These are phyloP conservation scores for Vanacampus margaritifer DNA, from an alignment of 2,113 vertebrate genomes.

Conservation along the genomic window DNA sequence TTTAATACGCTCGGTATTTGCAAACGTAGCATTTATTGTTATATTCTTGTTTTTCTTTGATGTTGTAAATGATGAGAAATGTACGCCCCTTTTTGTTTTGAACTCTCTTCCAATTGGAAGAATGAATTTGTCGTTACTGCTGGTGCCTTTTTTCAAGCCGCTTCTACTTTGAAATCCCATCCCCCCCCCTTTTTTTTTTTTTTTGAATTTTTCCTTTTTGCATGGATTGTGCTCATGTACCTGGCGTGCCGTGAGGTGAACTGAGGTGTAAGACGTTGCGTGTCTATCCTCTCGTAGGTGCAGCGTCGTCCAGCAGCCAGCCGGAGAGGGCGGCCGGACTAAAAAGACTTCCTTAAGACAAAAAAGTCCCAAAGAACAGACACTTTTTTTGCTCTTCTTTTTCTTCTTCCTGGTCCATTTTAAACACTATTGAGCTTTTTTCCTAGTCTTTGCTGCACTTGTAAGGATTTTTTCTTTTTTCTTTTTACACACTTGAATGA, in stretches of 20 bases:
- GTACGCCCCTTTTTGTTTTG: slow-evolving; percentile 5
- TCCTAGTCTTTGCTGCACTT: slow-evolving; percentile 39
- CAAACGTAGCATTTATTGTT: slow-evolving; percentile 6
- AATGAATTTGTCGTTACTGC: slow-evolving; percentile 36
- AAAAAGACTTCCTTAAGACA: slow-evolving; percentile 77
- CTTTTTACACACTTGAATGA: slow-evolving; percentile 5
- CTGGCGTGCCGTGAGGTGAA: slow-evolving; percentile 61
- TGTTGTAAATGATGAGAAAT: neutral
- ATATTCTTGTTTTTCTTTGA: slow-evolving; percentile 6
- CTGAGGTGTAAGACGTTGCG: slow-evolving; percentile 70
- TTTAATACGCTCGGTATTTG: no score
- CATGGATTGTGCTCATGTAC: slow-evolving; percentile 62
- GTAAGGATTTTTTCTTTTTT: slow-evolving; percentile 35
- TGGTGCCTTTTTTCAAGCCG: slow-evolving; percentile 32
- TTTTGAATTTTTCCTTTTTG: slow-evolving; percentile 18
- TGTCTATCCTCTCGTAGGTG: slow-evolving; percentile 79
- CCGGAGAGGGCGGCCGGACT: slow-evolving; percentile 68
- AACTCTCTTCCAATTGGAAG: neutral
- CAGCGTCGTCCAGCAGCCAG: slow-evolving; percentile 66
- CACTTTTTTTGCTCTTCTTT: slow-evolving; percentile 11
- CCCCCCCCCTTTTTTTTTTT: slow-evolving; percentile 22
- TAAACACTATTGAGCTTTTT: slow-evolving; percentile 23
- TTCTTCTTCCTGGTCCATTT: slow-evolving; percentile 36
- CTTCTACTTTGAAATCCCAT: slow-evolving; percentile 28
- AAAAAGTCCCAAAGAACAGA: slow-evolving; percentile 63